Conservation (phyloP, 2,888 invertebrate genomes). For the Diadegma fenestrale region DNA sequence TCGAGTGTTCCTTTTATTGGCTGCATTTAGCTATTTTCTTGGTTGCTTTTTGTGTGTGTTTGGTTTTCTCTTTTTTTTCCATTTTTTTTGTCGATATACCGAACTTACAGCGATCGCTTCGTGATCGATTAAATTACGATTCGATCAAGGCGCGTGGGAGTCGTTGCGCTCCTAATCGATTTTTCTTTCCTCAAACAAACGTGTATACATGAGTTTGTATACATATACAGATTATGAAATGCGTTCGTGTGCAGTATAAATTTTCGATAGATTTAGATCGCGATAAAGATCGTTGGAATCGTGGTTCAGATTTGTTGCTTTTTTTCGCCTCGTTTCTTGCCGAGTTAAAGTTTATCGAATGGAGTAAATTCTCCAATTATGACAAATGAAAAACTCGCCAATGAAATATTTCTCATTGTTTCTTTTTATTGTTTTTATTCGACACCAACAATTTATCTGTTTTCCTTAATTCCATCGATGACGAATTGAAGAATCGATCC, state of each 20-base stretch:
- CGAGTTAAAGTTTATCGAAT: constrained; percentile 14
- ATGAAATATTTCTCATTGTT: constrained; percentile 7
- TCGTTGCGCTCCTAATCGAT: constrained; percentile 46
- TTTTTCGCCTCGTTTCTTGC: not conserved
- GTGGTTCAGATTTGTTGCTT: constrained; percentile 8
- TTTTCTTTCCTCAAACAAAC: constrained; percentile 31
- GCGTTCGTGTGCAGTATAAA: constrained; percentile 16
- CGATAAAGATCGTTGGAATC: constrained; percentile 43
- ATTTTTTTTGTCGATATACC: constrained; percentile 28
- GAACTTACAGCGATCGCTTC: constrained; percentile 54
- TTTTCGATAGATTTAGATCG: constrained; percentile 43
- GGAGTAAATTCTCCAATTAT: constrained; percentile 6
- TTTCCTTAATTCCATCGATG: not conserved
- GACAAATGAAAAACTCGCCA: not conserved
- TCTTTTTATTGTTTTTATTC: not conserved
- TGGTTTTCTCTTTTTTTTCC: not conserved
- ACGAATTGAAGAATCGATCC: not conserved
- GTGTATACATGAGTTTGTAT: not conserved
- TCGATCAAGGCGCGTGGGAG: constrained; percentile 54
- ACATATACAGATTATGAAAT: constrained; percentile 7
- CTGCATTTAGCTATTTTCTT: constrained; percentile 6
- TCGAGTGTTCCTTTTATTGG: constrained; percentile 37
- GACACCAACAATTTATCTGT: constrained; percentile 1
- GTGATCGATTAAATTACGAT: constrained; percentile 65
- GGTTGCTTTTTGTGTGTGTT: not conserved